Percentiles rank a stretch among this genome's conserved stretches.
Evolutionary conservation across 2,797 vertebrate species (phyloP).

Genomic region (Synaphobranchus kaupii): DNA sequence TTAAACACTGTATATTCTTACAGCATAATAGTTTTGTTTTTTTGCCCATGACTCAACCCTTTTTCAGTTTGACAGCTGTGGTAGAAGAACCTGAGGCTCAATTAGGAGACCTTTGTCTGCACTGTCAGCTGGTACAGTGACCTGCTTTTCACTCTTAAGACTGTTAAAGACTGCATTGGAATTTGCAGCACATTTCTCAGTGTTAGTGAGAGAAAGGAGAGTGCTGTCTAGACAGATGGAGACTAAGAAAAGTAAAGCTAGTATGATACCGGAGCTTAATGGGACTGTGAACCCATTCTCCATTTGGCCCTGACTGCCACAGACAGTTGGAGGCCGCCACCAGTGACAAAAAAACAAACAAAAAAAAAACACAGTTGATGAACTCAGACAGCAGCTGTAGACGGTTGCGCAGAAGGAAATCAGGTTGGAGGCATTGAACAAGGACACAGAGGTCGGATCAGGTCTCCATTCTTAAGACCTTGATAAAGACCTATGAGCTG

Average conservation of each 20-base stretch:
- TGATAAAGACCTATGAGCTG: constrained; percentile 56
- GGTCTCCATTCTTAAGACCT: constrained; percentile 53
- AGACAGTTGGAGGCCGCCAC: not conserved
- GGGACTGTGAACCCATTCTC: not conserved
- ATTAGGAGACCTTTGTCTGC: not conserved
- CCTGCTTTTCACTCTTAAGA: not conserved
- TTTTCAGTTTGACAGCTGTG: too few species aligned
- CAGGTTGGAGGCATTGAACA: constrained; percentile 60
- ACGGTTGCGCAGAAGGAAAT: constrained; percentile 52
- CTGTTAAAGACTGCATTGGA: not conserved
- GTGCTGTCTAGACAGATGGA: not conserved
- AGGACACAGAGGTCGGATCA: constrained; percentile 56
- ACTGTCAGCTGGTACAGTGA: not conserved
- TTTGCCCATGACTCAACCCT: too few species aligned
- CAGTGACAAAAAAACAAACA: not conserved
- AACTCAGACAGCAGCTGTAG: constrained; percentile 65
- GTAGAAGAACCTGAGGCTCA: not conserved
- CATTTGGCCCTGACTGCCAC: not conserved
- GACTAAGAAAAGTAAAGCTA: not conserved
- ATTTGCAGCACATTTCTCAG: not conserved
- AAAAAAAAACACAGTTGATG: constrained; percentile 25
- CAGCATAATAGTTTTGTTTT: too few species aligned
- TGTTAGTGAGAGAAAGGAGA: not conserved
- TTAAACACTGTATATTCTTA: too few species aligned
- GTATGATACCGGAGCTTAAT: not conserved